Base-by-base conservation (phyloP, 2,113 vertebrate genomes). In the Alectura lathami region DNA sequence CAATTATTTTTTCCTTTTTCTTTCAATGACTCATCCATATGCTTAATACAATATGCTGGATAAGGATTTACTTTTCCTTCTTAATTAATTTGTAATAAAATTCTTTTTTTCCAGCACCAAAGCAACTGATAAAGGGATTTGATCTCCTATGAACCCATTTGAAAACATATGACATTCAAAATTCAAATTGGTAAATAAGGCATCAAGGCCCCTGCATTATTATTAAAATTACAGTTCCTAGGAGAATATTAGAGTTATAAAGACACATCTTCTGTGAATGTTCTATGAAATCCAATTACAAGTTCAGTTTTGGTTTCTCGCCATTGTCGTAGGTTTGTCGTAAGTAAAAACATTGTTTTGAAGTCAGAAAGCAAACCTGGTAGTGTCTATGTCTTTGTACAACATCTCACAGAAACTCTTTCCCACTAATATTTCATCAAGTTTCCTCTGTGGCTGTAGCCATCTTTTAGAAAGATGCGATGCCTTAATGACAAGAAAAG, bases 21-120 rank as follows among this genome's bases (percentile, higher is more conserved):
- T 67, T 88, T 67, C 56, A 75, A 4, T 79, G 34, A 40, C 32
- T 84, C 21, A 63, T 56, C 26, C 54, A 7, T 45, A 86, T 26
- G 38, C 11, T 89, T 89, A 90, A 70, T 36, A 53, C 4, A 40
- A 16, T 69, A 40, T 43, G 59, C 40, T 84, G 67, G 3, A 20
- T 59, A 64, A 90, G 11, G 2, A 60, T 53, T 72, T 22, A n/a
- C 9, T 56, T 85, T 84, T 79, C 70, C 30, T 8, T 8, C 22
- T 64, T 78, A 60, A 75, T 48, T 83, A 82, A 79, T 87, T 92
- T 68, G 17, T 40, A 82, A 51, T 40, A 63, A 3, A 13, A 63
- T 85, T 88, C 15, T 36, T 89, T 64, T 95, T 91, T 95, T 87
- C 47, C 75, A 59, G 29, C 85, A 83, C 70, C 42, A 85, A 75